Conservation (phyloP, 1,140 invertebrate species). For the Hycleus cichorii region DNA sequence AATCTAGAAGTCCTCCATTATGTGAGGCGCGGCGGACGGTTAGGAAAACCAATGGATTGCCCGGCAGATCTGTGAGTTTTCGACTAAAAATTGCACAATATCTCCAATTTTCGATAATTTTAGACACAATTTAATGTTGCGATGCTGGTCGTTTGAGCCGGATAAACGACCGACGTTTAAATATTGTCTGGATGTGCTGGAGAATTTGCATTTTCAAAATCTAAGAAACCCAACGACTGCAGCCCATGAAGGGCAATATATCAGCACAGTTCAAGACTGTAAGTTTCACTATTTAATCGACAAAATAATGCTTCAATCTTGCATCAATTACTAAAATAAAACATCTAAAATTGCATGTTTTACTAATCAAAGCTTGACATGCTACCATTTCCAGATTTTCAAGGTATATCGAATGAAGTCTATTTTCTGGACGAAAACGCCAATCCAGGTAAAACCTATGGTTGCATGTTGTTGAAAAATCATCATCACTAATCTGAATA, state of each 20-base stretch:
- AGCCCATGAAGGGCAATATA: conserved; percentile 36
- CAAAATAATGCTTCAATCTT: neutral
- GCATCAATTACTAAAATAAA: conserved; percentile 1
- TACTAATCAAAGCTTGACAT: conserved; percentile 11
- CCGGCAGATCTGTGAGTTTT: conserved; percentile 67
- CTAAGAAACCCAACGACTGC: conserved; percentile 28
- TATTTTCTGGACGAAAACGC: conserved; percentile 44
- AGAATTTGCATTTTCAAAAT: conserved; percentile 36
- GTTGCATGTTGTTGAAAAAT: neutral
- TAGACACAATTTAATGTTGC: conserved; percentile 68
- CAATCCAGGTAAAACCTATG: conserved; percentile 39
- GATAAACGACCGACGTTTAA: conserved; percentile 71
- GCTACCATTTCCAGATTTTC: conserved; percentile 35
- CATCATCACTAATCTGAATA: neutral
- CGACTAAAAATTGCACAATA: neutral
- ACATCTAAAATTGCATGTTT: conserved; percentile 5
- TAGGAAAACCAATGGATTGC: conserved; percentile 74
- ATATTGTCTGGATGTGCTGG: conserved; percentile 61
- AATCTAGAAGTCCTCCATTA: conserved; percentile 88
- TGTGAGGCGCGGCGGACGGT: conserved; percentile 75
- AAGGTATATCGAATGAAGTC: conserved; percentile 40
- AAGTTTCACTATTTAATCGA: conserved; percentile 23
- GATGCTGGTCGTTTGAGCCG: conserved; percentile 72
- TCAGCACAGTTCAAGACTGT: conserved; percentile 38
- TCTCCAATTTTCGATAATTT: conserved; percentile 13